Evolutionary conservation across 2,113 vertebrate genomes (phyloP), one percentile per base, ranked within the genome.

Genomic region (Dromas ardeola): DNA sequence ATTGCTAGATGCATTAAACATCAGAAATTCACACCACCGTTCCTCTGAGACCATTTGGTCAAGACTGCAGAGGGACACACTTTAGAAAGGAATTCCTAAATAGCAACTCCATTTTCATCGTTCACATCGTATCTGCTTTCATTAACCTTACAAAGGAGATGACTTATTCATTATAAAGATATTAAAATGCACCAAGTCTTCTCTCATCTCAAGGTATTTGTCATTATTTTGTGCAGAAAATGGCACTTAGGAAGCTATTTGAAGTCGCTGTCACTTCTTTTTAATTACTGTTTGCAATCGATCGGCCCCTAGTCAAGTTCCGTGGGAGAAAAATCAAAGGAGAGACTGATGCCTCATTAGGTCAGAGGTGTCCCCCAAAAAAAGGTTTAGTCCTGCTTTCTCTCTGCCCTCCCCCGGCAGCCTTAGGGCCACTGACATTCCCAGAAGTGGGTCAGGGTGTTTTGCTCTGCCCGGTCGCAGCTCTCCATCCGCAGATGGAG

Each of bases 121-220:
- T 32, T 87, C 74, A 40, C 47, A 66, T 76, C 38, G 1, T 21
- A 29, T 63, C 71, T 81, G 79, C 79, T 94, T 88, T 62, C 91
- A 86, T 88, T 78, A 90, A 56, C 81, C 76, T 90, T 49, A 90
- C 67, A 72, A 32, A 65, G 59, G 15, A 76, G 65, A 94, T 80
- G 29, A 94, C 94, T 97, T 93, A 94, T 94, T 95, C 66, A 96
- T 93, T 74, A 92, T 34, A 63, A 86, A 93, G 65, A 50, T 82
- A 95, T 61, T 90, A 94, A 97, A 95, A 96, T 74, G 79, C 79
- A 76, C 72, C 52, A 52, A 90, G 45, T 61, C n/a, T 74, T 82
- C 82, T 66, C 86, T 91, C 62, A 78, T 55, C 83, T 94, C 58
- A 5, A 69, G 50, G 65, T 69, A 38, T 79, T 93, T 92, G 67